Evolutionary conservation across 2,113 vertebrate species (phyloP).

Genomic region (Rhinopomastus cyanomelas): DNA sequence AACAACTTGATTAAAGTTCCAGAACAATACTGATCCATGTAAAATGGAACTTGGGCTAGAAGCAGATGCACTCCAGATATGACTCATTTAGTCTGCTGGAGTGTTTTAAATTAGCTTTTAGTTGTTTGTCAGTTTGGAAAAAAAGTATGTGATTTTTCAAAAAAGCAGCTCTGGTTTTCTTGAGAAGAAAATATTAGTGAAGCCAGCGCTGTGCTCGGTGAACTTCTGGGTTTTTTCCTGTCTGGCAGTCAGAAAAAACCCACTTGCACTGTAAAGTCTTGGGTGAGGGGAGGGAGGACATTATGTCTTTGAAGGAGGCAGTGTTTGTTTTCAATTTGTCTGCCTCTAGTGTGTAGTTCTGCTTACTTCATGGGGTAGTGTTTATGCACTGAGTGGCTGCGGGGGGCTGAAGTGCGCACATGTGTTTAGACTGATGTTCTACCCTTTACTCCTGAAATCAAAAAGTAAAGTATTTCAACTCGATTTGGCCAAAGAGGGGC

Average conservation of each 20-base stretch:
- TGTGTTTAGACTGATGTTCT: neutral
- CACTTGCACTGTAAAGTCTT: neutral
- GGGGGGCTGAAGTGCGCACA: neutral
- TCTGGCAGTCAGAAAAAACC: neutral
- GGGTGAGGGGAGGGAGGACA: neutral
- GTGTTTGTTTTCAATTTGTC: neutral
- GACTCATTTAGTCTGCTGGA: constrained; percentile 35
- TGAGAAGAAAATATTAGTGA: constrained; percentile 1
- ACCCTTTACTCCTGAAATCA: neutral
- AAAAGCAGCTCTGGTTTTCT: neutral
- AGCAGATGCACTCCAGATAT: constrained; percentile 60
- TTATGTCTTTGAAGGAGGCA: constrained; percentile 1
- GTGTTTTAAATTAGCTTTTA: constrained; percentile 59
- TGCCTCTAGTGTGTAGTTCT: neutral
- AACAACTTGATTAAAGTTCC: constrained; percentile 56
- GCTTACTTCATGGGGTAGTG: neutral
- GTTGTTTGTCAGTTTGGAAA: constrained; percentile 49
- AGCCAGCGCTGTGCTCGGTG: neutral
- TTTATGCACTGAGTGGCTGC: neutral
- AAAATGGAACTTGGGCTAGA: constrained; percentile 39
- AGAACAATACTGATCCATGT: constrained; percentile 41
- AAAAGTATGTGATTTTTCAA: neutral
- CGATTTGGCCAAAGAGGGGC: neutral
- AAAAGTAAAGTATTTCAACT: neutral
- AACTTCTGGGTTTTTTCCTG: neutral